Percentiles rank a stretch among this genome's conserved stretches.
Conservation (phyloP, 2,113 vertebrate genomes). For the Malurus melanocephalus region DNA sequence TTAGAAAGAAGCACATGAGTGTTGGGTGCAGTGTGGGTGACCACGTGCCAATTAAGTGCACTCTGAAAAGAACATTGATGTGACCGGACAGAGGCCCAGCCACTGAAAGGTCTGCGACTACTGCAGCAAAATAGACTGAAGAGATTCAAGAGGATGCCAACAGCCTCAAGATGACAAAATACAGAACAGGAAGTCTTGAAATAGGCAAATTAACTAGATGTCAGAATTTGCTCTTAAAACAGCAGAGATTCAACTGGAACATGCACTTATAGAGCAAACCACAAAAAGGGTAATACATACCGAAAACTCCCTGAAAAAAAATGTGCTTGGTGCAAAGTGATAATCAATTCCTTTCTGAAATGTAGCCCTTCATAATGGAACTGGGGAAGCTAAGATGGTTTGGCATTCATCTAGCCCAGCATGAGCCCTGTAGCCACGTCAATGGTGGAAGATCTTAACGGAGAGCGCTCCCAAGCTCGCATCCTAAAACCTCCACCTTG, state of each 20-base stretch:
- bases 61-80: not conserved
- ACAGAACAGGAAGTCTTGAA: slow-evolving; percentile 68
- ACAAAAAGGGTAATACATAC: not conserved
- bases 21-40: not conserved
- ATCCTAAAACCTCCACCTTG: not conserved
- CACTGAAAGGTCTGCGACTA: not conserved
- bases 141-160: slow-evolving; percentile 50
- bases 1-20: accelerated
- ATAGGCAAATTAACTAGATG: slow-evolving; percentile 29
- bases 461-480: accelerated
- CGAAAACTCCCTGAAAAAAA: not conserved
- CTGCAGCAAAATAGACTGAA: slow-evolving; percentile 40
- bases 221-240: slow-evolving; percentile 15
- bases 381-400: not conserved
- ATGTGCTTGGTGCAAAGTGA: not conserved
- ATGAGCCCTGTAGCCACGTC: not conserved
- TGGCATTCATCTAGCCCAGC: not conserved
- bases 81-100: not conserved
- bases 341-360: not conserved
- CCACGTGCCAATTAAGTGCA: not conserved
- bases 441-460: not conserved
- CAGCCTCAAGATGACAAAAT: slow-evolving; percentile 66
- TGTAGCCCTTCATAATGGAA: not conserved
- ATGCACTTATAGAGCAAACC: not conserved
- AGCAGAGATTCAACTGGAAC: not conserved